These are phyloP conservation scores for Spondyliosoma cantharus DNA, from an alignment of 2,797 vertebrate species.

Conservation along the genomic window DNA sequence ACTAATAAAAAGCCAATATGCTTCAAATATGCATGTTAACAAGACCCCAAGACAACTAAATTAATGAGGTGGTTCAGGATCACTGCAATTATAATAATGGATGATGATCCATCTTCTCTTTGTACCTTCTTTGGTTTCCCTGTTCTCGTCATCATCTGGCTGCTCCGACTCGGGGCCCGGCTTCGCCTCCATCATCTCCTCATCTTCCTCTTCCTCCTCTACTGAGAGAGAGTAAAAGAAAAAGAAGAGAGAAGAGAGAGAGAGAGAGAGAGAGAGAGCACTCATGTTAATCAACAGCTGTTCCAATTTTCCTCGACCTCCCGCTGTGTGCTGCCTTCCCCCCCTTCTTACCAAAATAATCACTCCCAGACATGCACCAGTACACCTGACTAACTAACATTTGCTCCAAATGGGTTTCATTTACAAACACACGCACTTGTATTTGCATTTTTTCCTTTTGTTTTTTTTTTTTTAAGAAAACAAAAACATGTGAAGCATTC, in stretches of 20 bases:
- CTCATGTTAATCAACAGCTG: conserved; percentile 81
- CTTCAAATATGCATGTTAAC: too few relatives aligned
- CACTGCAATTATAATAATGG: background rate
- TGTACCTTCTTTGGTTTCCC: conserved; percentile 91
- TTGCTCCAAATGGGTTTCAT: conserved; percentile 60
- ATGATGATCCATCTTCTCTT: background rate
- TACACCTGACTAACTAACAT: conserved; percentile 79
- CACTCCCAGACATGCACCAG: conserved; percentile 78
- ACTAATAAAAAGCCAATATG: too few relatives aligned
- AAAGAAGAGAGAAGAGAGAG: background rate
- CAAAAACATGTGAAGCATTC: background rate
- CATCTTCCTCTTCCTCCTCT: conserved; percentile 95
- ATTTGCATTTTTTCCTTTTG: background rate
- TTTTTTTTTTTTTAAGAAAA: background rate
- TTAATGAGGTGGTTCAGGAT: background rate
- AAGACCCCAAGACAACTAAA: background rate
- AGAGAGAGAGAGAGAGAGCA: conserved; percentile 49
- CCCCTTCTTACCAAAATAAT: conserved; percentile 77
- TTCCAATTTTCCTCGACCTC: conserved; percentile 76
- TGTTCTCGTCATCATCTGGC: conserved; percentile 91
- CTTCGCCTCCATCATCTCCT: conserved; percentile 92
- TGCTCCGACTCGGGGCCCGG: conserved; percentile 87
- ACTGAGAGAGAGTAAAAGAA: conserved; percentile 65
- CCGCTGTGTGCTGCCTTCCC: conserved; percentile 58
- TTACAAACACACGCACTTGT: conserved; percentile 60